Evolutionary conservation across 2,797 vertebrate species (phyloP), one percentile per base, ranked within the genome.

Genomic region (Cynopterus sphinx): DNA sequence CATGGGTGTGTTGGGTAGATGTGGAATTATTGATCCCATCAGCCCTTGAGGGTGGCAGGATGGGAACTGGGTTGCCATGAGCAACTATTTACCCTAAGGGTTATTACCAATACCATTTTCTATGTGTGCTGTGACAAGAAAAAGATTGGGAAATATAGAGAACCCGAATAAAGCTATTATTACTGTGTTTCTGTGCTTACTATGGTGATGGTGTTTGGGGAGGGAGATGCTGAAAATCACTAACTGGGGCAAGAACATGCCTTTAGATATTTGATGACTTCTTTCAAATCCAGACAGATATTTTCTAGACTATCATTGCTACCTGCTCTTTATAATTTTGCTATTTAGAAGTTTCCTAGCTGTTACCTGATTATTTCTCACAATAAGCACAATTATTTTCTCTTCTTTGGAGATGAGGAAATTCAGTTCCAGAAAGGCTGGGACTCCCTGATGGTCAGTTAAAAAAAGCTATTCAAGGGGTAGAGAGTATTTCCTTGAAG

Each of bases 301-400:
- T 17, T 73, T 87, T 89, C 41, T 63, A 86, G 79, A 68, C 5
- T 53, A 26, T 82, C 65, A 55, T 41, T 87, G 43, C 43, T 9
- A 39, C 43, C 59, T 78, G 15, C 39, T 31, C 36, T 70, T 94
- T 94, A 70, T 74, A 39, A 53, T 74, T 19, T 75, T 92, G n/a
- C 41, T 71, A 3, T 75, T 90, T 65, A 84, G 49, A 90, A 31
- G 15, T 92, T 81, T 84, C 36, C 73, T 81, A 83, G 55, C 31
- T 61, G 26, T 88, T 73, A 59, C n/a, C 67, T 71, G 41, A 46
- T 84, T 67, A n/a, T 77, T 91, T 96, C 79, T 91, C 78, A 43
- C 16, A 67, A 49, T 36, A 81, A 12, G 46, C 31, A 41, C 15
- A 19, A 24, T 88, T 55, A 86, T 92, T 83, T 94, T 74, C 36